Percentiles rank a stretch among this genome's conserved stretches.
These are phyloP conservation scores for Gymnarchus niloticus DNA, from an alignment of 2,113 vertebrate genomes.

Conservation along the genomic window DNA sequence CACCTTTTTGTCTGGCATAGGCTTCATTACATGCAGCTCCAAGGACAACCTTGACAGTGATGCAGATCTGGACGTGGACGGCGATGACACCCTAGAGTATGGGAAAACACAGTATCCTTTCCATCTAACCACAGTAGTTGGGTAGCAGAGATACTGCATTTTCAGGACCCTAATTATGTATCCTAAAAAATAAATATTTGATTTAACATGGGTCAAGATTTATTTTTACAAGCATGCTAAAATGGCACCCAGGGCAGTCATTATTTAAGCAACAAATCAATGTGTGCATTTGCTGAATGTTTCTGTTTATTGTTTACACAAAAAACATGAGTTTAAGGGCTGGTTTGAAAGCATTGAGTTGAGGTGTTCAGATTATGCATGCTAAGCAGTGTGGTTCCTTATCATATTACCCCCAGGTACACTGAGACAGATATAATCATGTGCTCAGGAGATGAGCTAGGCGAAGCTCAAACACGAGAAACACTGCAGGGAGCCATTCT, in stretches of 20 bases:
- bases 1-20: constrained; percentile 53
- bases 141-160: background rate
- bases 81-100: constrained; percentile 96
- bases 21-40: constrained; percentile 90
- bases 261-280: background rate
- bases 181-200: background rate
- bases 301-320: background rate
- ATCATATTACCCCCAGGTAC: constrained; percentile 67
- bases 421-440: constrained; percentile 96
- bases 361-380: background rate
- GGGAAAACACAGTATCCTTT: constrained; percentile 98
- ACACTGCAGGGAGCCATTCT: constrained; percentile 93
- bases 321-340: background rate
- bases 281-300: background rate
- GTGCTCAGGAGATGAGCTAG: constrained; percentile 94
- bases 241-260: background rate
- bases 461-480: constrained; percentile 95
- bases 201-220: background rate
- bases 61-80: constrained; percentile 93
- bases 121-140: background rate
- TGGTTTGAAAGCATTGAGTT: background rate
- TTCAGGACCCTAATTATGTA: background rate
- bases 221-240: background rate
- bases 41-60: constrained; percentile 96
- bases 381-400: background rate